A percentile compares a stretch with the other conserved stretches of the same genome.
These are phyloP conservation scores for Anas bernieri DNA, from an alignment of 2,797 vertebrate species.

Conservation along the genomic window DNA sequence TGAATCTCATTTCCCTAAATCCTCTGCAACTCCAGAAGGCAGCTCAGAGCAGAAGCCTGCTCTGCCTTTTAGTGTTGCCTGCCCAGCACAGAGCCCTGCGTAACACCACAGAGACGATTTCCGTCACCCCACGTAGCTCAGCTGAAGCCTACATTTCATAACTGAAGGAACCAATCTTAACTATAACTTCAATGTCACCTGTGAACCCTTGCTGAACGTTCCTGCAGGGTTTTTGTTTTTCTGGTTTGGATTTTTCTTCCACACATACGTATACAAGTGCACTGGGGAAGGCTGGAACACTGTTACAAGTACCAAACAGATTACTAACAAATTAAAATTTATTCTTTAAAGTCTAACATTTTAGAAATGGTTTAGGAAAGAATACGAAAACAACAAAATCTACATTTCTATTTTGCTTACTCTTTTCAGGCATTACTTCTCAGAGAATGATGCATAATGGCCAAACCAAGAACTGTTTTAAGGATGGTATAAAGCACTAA, in stretches of 20 bases:
- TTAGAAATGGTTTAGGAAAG: neutral
- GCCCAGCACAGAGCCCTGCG: neutral
- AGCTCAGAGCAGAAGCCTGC: neutral
- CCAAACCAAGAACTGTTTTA: neutral
- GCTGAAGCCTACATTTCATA: neutral
- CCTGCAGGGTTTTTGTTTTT: neutral
- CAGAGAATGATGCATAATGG: neutral
- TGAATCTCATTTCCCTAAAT: neutral
- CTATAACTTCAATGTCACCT: neutral
- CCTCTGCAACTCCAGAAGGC: neutral
- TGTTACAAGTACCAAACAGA: neutral
- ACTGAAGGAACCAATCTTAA: neutral
- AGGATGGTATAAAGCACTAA: neutral
- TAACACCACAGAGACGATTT: neutral
- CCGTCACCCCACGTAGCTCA: neutral
- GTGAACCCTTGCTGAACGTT: neutral
- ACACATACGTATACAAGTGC: fast-evolving
- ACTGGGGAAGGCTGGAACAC: neutral
- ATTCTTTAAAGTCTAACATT: neutral
- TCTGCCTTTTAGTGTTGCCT: too few relatives aligned
- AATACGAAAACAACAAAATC: neutral
- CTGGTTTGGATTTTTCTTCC: neutral
- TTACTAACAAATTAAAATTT: neutral
- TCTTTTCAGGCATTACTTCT: neutral
- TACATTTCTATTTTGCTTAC: neutral